These are phyloP conservation scores for Herpetotheres cachinnans DNA, from an alignment of 2,113 vertebrate species.

Conservation along the genomic window DNA sequence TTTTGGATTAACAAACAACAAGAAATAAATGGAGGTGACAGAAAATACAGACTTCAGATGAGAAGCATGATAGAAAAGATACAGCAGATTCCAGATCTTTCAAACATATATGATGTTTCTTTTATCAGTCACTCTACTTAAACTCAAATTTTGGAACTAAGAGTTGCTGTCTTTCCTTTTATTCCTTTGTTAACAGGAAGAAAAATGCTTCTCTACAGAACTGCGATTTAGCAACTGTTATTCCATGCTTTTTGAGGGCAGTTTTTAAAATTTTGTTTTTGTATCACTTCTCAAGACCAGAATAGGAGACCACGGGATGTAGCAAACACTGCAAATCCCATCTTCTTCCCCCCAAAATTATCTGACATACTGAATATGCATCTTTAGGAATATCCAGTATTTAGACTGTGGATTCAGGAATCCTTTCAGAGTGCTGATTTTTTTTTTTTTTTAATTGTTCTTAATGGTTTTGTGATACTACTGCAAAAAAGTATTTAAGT, in stretches of 20 bases:
- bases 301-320: background rate
- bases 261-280: background rate
- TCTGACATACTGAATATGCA: background rate
- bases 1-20: slow-evolving; percentile 17
- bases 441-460: background rate
- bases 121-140: slow-evolving; percentile 9
- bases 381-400: background rate
- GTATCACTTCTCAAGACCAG: background rate
- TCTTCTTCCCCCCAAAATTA: background rate
- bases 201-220: background rate
- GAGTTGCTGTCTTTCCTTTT: background rate
- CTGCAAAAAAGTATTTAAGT: background rate
- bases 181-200: background rate
- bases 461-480: background rate
- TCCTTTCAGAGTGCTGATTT: background rate
- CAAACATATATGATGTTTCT: slow-evolving; percentile 12
- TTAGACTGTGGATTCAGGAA: background rate
- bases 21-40: slow-evolving; percentile 28
- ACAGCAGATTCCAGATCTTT: slow-evolving; percentile 15
- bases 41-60: slow-evolving; percentile 27
- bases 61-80: slow-evolving; percentile 3
- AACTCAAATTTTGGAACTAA: background rate
- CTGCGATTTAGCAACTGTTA: background rate
- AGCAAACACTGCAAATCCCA: background rate
- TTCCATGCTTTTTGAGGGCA: background rate